Percentiles rank a stretch among this genome's conserved stretches.
phyloP scores from a whole-genome alignment of 2,113 vertebrate genomes.

The Mustela nigripes region DNA sequence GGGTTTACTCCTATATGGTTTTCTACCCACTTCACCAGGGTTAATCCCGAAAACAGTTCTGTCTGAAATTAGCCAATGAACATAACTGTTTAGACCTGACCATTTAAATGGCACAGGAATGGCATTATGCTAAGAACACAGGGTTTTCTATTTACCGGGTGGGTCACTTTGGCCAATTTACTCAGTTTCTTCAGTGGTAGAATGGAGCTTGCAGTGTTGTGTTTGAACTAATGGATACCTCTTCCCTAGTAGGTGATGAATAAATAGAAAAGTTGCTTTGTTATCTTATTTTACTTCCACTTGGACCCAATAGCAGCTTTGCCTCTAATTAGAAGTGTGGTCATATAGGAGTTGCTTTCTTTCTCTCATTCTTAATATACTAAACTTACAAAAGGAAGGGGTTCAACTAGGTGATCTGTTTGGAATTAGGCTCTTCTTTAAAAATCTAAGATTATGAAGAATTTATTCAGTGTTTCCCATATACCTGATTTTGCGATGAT shows the following conservation, averaged over 20 bases:
- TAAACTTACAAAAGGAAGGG: background rate
- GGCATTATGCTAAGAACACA: background rate
- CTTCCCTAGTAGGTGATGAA: background rate
- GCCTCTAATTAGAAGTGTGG: background rate
- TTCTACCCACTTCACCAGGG: background rate
- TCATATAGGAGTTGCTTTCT: background rate
- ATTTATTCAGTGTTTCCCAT: background rate
- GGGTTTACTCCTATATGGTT: background rate
- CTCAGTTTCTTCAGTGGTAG: background rate
- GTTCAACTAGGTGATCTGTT: background rate
- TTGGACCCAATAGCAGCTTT: background rate
- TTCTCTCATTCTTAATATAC: slow-evolving; percentile 23
- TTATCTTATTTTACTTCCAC: background rate
- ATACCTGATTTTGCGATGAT: background rate
- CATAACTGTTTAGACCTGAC: background rate
- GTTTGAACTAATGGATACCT: background rate
- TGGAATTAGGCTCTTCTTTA: background rate
- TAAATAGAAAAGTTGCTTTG: background rate
- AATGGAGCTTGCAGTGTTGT: background rate
- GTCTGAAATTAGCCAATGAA: background rate
- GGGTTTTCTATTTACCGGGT: background rate
- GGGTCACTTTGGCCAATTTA: background rate
- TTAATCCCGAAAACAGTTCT: background rate
- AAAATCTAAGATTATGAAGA: background rate
- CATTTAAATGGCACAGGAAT: background rate